A percentile compares a stretch with the other conserved stretches of the same genome.
Conservation (phyloP, 2,888 invertebrate species). For the Sicus ferrugineus region DNA sequence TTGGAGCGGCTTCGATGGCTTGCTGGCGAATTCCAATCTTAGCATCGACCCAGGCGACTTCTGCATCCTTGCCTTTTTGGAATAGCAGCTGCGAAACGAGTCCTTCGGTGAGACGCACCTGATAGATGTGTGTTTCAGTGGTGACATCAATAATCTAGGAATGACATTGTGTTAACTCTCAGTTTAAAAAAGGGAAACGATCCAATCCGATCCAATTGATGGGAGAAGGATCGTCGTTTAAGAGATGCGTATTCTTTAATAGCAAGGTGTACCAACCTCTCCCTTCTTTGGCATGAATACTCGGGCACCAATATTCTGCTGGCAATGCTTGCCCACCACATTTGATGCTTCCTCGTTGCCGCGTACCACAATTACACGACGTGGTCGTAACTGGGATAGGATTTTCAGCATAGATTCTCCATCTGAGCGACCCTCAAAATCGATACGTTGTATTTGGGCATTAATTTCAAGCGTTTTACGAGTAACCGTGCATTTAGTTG, state of each 20-base stretch:
- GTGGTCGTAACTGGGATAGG: constrained; percentile 80
- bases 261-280: constrained; percentile 67
- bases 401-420: constrained; percentile 85
- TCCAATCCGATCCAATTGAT: too few species aligned
- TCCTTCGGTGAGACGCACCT: constrained; percentile 92
- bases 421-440: constrained; percentile 94
- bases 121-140: constrained; percentile 97
- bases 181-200: too few species aligned
- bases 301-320: constrained; percentile 73
- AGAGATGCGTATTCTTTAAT: background rate
- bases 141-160: constrained; percentile 87
- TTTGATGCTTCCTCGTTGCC: constrained; percentile 76
- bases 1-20: constrained; percentile 67
- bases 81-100: constrained; percentile 87
- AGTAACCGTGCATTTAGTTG: constrained; percentile 86
- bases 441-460: constrained; percentile 91
- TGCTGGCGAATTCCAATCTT: constrained; percentile 73
- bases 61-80: constrained; percentile 85
- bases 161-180: too few species aligned
- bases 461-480: constrained; percentile 79
- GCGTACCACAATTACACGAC: constrained; percentile 80
- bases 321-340: constrained; percentile 74
- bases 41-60: constrained; percentile 96
- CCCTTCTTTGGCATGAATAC: constrained; percentile 85
- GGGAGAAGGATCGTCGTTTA: too few species aligned